Evolutionary conservation across 2,888 invertebrate species (phyloP), one percentile per base, ranked within the genome.

Genomic region (Augiades crinisus): DNA sequence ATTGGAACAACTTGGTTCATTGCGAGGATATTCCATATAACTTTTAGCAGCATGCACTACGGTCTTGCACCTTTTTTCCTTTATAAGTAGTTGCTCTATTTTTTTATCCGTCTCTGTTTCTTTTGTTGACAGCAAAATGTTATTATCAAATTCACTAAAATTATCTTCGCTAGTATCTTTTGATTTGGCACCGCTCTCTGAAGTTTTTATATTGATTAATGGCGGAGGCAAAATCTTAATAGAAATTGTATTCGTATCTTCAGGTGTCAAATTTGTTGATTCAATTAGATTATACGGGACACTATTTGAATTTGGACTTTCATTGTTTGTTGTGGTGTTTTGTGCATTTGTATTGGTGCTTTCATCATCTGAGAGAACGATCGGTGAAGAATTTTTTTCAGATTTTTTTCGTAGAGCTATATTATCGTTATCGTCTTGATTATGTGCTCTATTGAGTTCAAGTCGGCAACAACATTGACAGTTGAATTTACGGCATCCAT

Each of bases 401-500:
- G 5, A 8, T 12, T 10, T 16, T 27, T 27, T 38, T 38, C 8
- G 8, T 22, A 7, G 38, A 13, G 1, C 12, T 7, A 22, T 2
- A 27, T 5, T n/a, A 5, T 4, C n/a, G 14, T 27, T 12, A 8
- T 27, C n/a, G n/a, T n/a, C n/a, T 27, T 24, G 3, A 10, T 1
- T 10, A 10, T 27, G 10, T n/a, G 27, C 14, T 13, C 24, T 24
- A 16, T 24, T 22, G 1, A 72, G 60, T 24, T 61, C 53, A 2
- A 45, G 7, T 2, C 58, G 65, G 61, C 82, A 82, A 46, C 82
- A 82, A 61, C 82, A 82, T 12, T 56, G 59, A 12, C 53, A 67
- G 4, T 54, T 16, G 12, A 46, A 52, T 19, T 47, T 24, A 5
- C 56, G 65, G 62, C 62, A 71, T 22, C 10, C 58, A 62, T 67